Evolutionary conservation across 2,888 invertebrate genomes (phyloP).

Genomic region (Diadegma fenestrale): DNA sequence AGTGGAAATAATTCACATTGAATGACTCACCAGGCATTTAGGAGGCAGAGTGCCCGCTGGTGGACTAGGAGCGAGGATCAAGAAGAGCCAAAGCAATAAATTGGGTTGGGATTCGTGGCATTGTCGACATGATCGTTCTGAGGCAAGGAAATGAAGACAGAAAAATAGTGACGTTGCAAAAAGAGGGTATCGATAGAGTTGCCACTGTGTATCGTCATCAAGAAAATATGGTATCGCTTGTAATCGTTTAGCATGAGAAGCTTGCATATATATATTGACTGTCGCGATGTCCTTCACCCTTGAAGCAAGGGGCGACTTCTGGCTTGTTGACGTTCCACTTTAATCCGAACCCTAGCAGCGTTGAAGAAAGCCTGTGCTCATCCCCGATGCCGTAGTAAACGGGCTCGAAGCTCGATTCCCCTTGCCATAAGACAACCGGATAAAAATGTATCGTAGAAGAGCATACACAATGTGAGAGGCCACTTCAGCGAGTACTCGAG

Average conservation of each 20-base stretch:
- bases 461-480: constrained; percentile 28
- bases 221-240: constrained; percentile 3
- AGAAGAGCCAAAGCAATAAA: not conserved
- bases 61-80: not conserved
- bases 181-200: not conserved
- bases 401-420: not conserved
- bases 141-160: not conserved
- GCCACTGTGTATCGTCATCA: constrained; percentile 21
- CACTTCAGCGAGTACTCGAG: constrained; percentile 25
- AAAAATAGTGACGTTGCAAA: not conserved
- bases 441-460: constrained; percentile 37
- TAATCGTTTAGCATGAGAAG: constrained; percentile 27
- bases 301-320: constrained; percentile 34
- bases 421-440: constrained; percentile 10
- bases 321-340: constrained; percentile 54
- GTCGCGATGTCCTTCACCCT: constrained; percentile 33
- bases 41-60: no score
- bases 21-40: not conserved
- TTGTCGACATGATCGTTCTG: not conserved
- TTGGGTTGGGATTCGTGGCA: not conserved
- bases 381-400: constrained; percentile 27
- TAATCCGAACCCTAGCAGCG: constrained; percentile 14
- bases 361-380: not conserved
- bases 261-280: constrained; percentile 21
- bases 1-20: not conserved